Evolutionary conservation across 2,113 vertebrate species (phyloP), one percentile per base, ranked within the genome.

Genomic region (Martes martes): DNA sequence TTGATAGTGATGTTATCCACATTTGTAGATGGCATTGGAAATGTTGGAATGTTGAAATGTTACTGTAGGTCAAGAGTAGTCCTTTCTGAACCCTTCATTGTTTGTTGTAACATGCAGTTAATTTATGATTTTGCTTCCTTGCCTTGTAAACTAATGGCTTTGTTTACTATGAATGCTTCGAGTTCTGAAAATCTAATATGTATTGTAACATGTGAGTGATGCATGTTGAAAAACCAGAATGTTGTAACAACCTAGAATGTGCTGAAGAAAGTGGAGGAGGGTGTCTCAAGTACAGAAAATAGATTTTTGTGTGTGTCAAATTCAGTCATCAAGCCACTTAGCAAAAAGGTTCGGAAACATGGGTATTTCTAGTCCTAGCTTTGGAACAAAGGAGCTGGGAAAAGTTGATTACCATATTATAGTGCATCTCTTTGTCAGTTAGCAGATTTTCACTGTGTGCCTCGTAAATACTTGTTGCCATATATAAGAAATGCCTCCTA

Each of bases 111-210:
- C 73, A 52, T 86, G 78, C 69, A 89, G 0, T 84, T 89, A 85
- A 85, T 42, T 91, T 94, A 69, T 86, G 16, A 69, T 92, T 97
- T 90, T 97, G 94, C 97, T 92, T 95, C 80, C 86, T 94, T 92
- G 94, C 65, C 90, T 96, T 96, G 0, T 96, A 90, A 96, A 96
- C 97, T 97, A 97, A 97, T 94, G 73, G 79, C 94, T 96, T 89
- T 92, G 8, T 97, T 97, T 93, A 92, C 97, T 94, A 61, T 89
- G 50, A 98, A 67, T 97, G 83, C 94, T 94, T 96, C 65, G 24
- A 33, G 67, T 97, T 92, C 69, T 97, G 63, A 95, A 96, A 96
- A 61, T 81, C 82, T 97, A 90, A 95, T 85, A 73, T 33, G 42
- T 88, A 28, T 92, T 96, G 33, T 96, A 96, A 87, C 21, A 73